Percentiles rank a stretch among this genome's conserved stretches.
Conservation (phyloP, 2,797 vertebrate species). For the Helarctos malayanus region DNA sequence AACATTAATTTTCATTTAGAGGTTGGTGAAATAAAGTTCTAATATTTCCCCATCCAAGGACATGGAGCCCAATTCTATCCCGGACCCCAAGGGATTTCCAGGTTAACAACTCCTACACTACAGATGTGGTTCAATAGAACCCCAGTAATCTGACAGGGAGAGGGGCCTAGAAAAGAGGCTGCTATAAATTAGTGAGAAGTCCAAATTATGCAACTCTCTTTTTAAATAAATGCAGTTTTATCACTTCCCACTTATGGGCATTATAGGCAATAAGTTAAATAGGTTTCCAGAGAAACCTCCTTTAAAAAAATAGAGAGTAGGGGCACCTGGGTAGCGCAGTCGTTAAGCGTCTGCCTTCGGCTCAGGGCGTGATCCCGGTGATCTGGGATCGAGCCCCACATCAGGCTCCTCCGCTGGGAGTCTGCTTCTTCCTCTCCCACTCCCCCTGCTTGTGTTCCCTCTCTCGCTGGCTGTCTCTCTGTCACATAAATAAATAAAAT, state of each 20-base stretch:
- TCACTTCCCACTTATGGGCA: background rate
- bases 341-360: no score
- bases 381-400: no score
- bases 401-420: no score
- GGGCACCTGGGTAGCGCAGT: no score
- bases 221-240: slow-evolving; percentile 3
- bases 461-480: no score
- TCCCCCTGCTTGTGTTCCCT: no score
- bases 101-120: background rate
- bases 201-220: background rate
- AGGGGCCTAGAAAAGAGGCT: background rate
- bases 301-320: background rate
- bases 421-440: no score
- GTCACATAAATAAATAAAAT: background rate
- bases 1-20: background rate
- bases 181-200: background rate
- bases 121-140: background rate
- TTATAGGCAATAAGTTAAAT: background rate
- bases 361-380: no score
- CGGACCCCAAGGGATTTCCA: background rate
- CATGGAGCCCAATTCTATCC: background rate
- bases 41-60: background rate
- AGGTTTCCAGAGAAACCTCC: slow-evolving; percentile 21
- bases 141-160: background rate
- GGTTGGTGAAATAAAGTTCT: background rate